Evolutionary conservation across 2,113 vertebrate genomes (phyloP).

Genomic region (Ondatra zibethicus): DNA sequence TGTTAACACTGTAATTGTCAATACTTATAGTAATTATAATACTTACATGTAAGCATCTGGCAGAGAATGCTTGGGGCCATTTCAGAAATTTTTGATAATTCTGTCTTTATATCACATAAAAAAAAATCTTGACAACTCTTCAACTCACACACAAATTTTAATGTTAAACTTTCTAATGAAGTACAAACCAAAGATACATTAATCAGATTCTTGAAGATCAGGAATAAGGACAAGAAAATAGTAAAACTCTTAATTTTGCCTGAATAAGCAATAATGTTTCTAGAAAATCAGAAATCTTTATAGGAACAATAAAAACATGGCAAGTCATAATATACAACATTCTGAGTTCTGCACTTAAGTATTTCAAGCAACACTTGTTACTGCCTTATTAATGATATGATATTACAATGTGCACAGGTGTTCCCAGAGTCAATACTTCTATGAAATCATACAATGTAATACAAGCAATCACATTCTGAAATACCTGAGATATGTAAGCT

Average conservation of each 20-base stretch:
- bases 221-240: neutral
- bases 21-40: neutral
- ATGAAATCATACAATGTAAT: neutral
- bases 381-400: neutral
- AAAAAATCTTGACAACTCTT: neutral
- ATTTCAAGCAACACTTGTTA: neutral
- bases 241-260: neutral
- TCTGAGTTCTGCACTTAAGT: neutral
- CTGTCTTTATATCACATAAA: neutral
- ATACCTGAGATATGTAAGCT: neutral
- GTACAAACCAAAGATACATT: neutral
- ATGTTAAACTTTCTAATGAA: neutral
- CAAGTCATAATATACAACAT: neutral
- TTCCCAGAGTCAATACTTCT: neutral
- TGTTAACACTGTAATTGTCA: neutral
- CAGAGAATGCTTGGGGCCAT: neutral
- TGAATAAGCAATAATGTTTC: neutral
- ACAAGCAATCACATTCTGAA: neutral
- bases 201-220: neutral
- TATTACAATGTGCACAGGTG: neutral
- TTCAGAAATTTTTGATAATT: neutral
- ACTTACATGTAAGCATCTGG: neutral
- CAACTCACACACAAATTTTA: neutral
- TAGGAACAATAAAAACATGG: neutral
- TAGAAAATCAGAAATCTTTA: neutral